These are phyloP conservation scores for Encarsia formosa DNA, from an alignment of 2,888 invertebrate species.

Conservation along the genomic window DNA sequence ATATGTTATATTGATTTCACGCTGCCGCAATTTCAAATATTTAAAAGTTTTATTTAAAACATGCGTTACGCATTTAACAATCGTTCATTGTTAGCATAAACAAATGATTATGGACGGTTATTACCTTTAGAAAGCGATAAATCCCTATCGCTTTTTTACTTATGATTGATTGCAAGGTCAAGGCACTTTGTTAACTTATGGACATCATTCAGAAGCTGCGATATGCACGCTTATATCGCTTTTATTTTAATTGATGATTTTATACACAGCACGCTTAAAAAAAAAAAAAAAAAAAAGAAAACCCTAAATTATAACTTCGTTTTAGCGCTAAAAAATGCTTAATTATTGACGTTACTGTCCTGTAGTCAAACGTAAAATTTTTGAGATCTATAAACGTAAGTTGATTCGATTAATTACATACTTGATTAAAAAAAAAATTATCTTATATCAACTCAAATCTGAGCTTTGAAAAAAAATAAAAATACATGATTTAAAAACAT, in stretches of 20 bases:
- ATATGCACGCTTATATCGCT: constrained; percentile 12
- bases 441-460: constrained; percentile 10
- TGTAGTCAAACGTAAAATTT: constrained; percentile 21
- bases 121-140: constrained; percentile 40
- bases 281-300: too few species aligned
- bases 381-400: constrained; percentile 23
- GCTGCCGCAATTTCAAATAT: constrained; percentile 31
- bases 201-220: constrained; percentile 17
- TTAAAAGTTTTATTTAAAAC: constrained; percentile 33
- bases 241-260: constrained; percentile 5
- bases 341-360: constrained; percentile 24
- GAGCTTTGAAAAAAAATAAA: constrained; percentile 7
- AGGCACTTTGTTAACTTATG: constrained; percentile 40
- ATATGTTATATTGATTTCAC: constrained; percentile 33
- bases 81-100: constrained; percentile 41
- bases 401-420: too few species aligned
- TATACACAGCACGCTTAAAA: constrained; percentile 15
- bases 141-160: constrained; percentile 31
- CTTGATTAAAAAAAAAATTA: constrained; percentile 19
- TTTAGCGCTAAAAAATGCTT: constrained; percentile 29
- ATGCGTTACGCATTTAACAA: constrained; percentile 40
- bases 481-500: background rate
- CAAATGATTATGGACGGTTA: constrained; percentile 48
- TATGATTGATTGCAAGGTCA: constrained; percentile 40
- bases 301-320: constrained; percentile 15